Base-by-base conservation (phyloP, 2,888 invertebrate genomes). In the Cordylochernes scorpioides region DNA sequence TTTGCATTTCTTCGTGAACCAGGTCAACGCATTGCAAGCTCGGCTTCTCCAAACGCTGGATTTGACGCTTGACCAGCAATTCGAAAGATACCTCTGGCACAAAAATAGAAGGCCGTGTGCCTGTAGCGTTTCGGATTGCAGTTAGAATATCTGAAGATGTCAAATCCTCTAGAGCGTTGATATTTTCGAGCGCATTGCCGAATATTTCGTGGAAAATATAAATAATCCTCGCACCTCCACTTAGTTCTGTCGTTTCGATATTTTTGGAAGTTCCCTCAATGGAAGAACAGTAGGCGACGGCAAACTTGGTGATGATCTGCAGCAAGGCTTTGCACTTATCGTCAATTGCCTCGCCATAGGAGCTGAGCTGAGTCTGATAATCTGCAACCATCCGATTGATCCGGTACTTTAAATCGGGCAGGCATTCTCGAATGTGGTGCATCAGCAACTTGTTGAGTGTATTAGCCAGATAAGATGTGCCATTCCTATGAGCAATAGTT, bases 121-220 rank as follows among this genome's bases (percentile, higher is more conserved):
- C 62, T 57, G 94, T 97, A 3, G 97, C 94, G 61, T 99, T 99
- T 37, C 88, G 65, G 43, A 99, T 99, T 5, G 97, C 97, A 16
- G 97, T 99, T 35, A 99, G 61, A 45, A 99, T 88, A 51, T 97
- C 97, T 66, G 80, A 69, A 52, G 78, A 78, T 0, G 77, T 74
- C 10, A 94, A 59, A 47, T 78, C 84, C 32, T 71, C 69, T 45
- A 97, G 59, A 3, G 97, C 88, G 59, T 97, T 82, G 47, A 99
- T 86, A 2, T 73, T 74, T 53, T 86, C 82, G 44, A 99, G 57
- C 1, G 88, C 82, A 44, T 71, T 64, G 3, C 88, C 91, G 51
- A 99, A 99, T 0, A 88, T 88, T 55, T 97, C 94, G 50, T 99
- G 94, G 58, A 99, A 99, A 51, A 99, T 97, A 50, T 88, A 99